These are phyloP conservation scores for Aphelenchoides fujianensis DNA, from an alignment of 1,140 invertebrate species.

Conservation along the genomic window DNA sequence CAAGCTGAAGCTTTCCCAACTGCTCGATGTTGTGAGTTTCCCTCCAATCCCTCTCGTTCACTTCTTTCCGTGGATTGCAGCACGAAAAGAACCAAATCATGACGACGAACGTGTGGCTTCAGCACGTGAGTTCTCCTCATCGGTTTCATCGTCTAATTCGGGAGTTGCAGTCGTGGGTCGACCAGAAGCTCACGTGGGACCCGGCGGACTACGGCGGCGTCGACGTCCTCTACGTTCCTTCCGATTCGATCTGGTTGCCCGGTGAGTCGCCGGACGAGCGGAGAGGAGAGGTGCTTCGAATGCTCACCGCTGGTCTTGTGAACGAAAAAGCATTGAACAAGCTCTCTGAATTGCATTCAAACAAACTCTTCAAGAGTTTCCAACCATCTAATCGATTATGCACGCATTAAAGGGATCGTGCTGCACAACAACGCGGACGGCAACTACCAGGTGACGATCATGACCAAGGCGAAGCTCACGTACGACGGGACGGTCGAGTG, in stretches of 20 bases:
- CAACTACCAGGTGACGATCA: constrained; percentile 67
- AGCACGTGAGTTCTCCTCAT: too few relatives aligned
- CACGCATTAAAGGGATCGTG: too few relatives aligned
- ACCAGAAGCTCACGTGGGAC: constrained; percentile 95
- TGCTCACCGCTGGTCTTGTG: too few relatives aligned
- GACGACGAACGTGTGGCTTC: constrained; percentile 90
- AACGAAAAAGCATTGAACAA: too few relatives aligned
- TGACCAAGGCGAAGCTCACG: constrained; percentile 67
- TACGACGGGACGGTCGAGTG: constrained; percentile 90
- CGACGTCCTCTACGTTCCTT: constrained; percentile 71
- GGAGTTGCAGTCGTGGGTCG: constrained; percentile 85
- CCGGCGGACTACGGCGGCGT: constrained; percentile 90
- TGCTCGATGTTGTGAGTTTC: constrained; percentile 84
- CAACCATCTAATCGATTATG: too few relatives aligned
- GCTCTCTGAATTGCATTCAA: too few relatives aligned
- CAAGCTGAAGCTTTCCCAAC: constrained; percentile 86
- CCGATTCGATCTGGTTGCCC: constrained; percentile 82
- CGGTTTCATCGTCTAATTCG: too few relatives aligned
- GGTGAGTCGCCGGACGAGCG: too few relatives aligned
- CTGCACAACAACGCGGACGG: constrained; percentile 66
- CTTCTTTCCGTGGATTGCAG: too few relatives aligned
- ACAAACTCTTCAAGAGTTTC: too few relatives aligned
- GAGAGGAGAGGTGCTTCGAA: too few relatives aligned
- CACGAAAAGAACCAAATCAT: constrained; percentile 83
- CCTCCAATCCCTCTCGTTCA: background rate